Conservation (phyloP, 2,888 invertebrate genomes). For the Galerucella calmariensis region DNA sequence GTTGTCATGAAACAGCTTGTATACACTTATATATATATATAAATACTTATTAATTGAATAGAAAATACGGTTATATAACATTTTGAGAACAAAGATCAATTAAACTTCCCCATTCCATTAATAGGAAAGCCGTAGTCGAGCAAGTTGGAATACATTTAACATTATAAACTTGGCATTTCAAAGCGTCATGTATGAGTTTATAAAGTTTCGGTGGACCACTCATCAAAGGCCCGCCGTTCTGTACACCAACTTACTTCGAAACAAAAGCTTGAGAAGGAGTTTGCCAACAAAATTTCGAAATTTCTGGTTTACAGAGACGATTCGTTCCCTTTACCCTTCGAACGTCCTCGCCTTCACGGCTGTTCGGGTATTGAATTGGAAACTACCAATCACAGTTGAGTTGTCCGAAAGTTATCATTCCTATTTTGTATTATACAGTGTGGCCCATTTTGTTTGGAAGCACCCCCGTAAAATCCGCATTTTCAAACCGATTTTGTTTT, state of each 20-base stretch:
- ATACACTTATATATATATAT: too few species aligned
- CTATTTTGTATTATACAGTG: neutral
- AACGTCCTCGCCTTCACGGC: neutral
- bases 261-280: slow-evolving; percentile 46
- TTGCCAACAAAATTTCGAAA: slow-evolving; percentile 51
- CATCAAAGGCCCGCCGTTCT: slow-evolving; percentile 49
- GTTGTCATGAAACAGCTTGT: too few species aligned
- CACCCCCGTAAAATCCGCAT: too few species aligned
- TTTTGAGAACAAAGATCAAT: slow-evolving; percentile 47
- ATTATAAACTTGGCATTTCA: slow-evolving; percentile 49
- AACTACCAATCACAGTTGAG: slow-evolving; percentile 9
- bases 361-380: slow-evolving; percentile 5
- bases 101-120: slow-evolving; percentile 46
- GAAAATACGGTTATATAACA: slow-evolving; percentile 35
- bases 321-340: slow-evolving; percentile 14
- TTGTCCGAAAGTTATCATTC: neutral
- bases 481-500: too few species aligned
- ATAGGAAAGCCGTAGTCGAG: slow-evolving; percentile 46
- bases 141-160: slow-evolving; percentile 47
- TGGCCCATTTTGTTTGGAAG: too few species aligned
- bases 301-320: slow-evolving; percentile 37
- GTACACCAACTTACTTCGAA: slow-evolving; percentile 42
- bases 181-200: slow-evolving; percentile 50
- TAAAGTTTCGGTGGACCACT: slow-evolving; percentile 53
- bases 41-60: slow-evolving; percentile 30